Conservation (phyloP, 2,113 vertebrate genomes). For the Casuarius casuarius region DNA sequence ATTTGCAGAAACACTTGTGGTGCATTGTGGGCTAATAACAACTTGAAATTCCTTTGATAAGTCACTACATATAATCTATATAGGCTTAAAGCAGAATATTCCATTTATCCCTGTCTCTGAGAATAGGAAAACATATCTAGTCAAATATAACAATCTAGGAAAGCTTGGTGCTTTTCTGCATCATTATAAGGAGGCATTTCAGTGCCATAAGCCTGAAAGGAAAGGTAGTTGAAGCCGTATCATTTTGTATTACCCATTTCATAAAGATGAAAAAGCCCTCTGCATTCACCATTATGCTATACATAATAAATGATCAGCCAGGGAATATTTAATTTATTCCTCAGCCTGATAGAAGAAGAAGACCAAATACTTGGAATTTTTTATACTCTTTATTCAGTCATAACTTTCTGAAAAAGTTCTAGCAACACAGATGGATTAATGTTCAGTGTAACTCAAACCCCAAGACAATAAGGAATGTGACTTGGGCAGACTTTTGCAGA, state of each 20-base stretch:
- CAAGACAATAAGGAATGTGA: not conserved
- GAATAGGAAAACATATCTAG: not conserved
- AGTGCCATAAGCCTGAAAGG: not conserved
- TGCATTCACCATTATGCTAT: not conserved
- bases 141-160: not conserved
- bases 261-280: not conserved
- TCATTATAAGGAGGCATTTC: not conserved
- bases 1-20: not conserved
- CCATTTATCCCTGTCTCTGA: fast-evolving
- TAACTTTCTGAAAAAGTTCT: not conserved
- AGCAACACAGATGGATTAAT: not conserved
- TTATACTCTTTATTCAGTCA: not conserved
- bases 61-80: not conserved
- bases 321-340: not conserved
- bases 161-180: not conserved
- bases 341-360: not conserved
- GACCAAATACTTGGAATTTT: not conserved
- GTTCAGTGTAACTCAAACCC: not conserved
- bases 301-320: not conserved
- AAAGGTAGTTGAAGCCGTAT: not conserved
- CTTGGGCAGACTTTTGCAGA: not conserved
- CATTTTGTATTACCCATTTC: not conserved
- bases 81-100: not conserved
- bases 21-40: not conserved
- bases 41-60: not conserved